Evolutionary conservation across 2,797 vertebrate genomes (phyloP).

Genomic region (Anniella stebbinsi): DNA sequence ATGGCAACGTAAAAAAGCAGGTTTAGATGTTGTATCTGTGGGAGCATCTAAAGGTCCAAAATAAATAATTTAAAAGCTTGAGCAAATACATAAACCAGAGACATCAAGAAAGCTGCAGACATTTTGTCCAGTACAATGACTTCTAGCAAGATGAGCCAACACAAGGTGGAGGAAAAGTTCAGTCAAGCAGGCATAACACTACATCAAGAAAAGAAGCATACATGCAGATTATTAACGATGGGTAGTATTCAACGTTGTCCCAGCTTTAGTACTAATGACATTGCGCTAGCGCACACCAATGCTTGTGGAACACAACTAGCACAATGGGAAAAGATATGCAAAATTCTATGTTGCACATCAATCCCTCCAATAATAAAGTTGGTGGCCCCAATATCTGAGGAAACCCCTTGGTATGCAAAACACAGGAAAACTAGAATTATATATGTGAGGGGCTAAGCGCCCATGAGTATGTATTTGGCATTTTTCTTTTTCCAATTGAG

Average conservation of each 20-base stretch:
- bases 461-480: neutral
- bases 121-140: slow-evolving; percentile 36
- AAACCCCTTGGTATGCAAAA: neutral
- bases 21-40: slow-evolving; percentile 39
- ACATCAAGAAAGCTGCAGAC: slow-evolving; percentile 37
- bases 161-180: neutral
- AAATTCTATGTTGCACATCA: neutral
- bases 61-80: slow-evolving; percentile 45
- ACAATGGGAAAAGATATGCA: too few species aligned
- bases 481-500: neutral
- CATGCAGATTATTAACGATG: neutral
- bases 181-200: neutral
- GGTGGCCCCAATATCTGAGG: neutral
- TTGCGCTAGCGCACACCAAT: too few species aligned
- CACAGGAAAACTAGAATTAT: too few species aligned
- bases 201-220: neutral
- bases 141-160: rapidly evolving
- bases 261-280: too few species aligned
- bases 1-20: slow-evolving; percentile 30
- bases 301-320: too few species aligned
- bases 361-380: neutral
- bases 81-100: slow-evolving; percentile 44
- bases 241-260: too few species aligned
- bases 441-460: neutral
- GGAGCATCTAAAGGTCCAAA: slow-evolving; percentile 34